Evolutionary conservation across 2,113 vertebrate genomes (phyloP), one percentile per base, ranked within the genome.

Genomic region (Nannobrachium achirus): DNA sequence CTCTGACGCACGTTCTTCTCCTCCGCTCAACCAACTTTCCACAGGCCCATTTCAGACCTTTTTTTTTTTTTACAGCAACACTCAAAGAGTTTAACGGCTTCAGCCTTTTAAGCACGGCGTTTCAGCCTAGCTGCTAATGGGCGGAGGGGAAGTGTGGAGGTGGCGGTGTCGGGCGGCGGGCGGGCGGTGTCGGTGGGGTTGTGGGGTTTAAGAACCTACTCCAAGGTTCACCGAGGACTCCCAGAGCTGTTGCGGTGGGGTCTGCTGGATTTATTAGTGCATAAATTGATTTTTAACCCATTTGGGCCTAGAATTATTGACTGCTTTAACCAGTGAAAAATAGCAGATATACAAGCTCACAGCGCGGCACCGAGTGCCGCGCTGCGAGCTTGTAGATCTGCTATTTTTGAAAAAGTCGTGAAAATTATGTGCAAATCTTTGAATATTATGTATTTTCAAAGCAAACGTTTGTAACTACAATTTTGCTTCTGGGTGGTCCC

Each of bases 261-360:
- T 91, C 89, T 71, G 55, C 64, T 85, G 83, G 88, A 91, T 88
- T 88, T 91, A 90, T 92, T 91, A 89, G 71, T 71, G 85, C 82
- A 88, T 86, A 89, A 88, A 92, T 89, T 90, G 87, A 91, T 92
- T 91, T 91, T 92, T 89, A n/a, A n/a, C n/a, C n/a, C n/a, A n/a
- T n/a, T n/a, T n/a, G n/a, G n/a, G n/a, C n/a, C n/a, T n/a, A n/a
- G n/a, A n/a, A n/a, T n/a, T n/a, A n/a, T n/a, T n/a, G n/a, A n/a
- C n/a, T n/a, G n/a, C n/a, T n/a, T n/a, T n/a, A n/a, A n/a, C n/a
- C n/a, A n/a, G n/a, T n/a, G n/a, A n/a, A n/a, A n/a, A n/a, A n/a
- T n/a, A n/a, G n/a, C n/a, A n/a, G n/a, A n/a, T n/a, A n/a, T n/a
- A n/a, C n/a, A n/a, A n/a, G n/a, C n/a, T n/a, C n/a, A n/a, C n/a